Evolutionary conservation across 2,797 vertebrate species (phyloP).

Genomic region (Falco biarmicus): DNA sequence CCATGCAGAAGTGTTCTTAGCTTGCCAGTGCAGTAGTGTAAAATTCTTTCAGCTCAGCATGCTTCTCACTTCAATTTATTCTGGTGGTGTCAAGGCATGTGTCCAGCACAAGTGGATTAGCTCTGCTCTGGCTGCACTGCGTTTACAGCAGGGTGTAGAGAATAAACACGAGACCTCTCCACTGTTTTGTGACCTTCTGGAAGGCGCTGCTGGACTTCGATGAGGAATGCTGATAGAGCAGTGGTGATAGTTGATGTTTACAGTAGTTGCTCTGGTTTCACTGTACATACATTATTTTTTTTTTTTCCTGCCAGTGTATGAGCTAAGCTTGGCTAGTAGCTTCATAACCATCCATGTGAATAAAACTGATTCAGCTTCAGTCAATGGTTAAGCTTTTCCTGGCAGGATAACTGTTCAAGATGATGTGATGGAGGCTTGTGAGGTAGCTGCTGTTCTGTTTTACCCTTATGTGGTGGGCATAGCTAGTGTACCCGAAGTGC

Average conservation of each 20-base stretch:
- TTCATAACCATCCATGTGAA: not conserved
- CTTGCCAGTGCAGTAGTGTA: not conserved
- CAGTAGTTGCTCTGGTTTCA: not conserved
- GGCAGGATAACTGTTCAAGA: not conserved
- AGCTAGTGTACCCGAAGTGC: not conserved
- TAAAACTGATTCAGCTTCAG: not conserved
- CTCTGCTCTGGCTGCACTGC: not conserved
- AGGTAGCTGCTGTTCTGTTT: not conserved
- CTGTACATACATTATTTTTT: not conserved
- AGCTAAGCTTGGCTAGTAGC: not conserved
- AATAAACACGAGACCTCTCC: not conserved
- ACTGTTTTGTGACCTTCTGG: not conserved
- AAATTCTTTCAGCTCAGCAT: not conserved
- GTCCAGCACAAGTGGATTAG: not conserved
- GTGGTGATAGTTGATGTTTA: not conserved
- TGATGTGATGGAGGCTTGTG: not conserved
- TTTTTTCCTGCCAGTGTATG: not conserved
- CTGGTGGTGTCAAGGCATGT: rapidly evolving
- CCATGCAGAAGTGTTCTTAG: not conserved
- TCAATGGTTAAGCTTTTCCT: not conserved
- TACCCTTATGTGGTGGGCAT: not conserved
- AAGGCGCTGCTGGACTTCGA: not conserved
- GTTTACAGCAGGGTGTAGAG: not conserved
- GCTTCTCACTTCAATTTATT: not conserved
- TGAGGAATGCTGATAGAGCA: not conserved